Base-by-base conservation (phyloP, 2,888 invertebrate species). In the Oscheius sp. region DNA sequence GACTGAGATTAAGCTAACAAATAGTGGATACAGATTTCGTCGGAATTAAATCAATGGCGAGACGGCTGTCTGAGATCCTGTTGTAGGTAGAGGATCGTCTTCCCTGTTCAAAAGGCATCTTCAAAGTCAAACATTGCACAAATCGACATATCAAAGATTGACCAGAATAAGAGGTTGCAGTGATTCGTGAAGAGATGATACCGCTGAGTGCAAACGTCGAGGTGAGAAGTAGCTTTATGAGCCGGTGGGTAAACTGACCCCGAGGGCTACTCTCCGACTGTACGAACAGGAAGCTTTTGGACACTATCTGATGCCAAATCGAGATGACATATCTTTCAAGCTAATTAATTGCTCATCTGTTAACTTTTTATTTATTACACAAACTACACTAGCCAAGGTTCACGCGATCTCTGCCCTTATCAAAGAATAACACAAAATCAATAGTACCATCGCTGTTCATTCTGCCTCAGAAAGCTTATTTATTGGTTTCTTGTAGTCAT, bases 21-120 rank as follows among this genome's bases (percentile, higher is more conserved):
- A 62, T 49, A 62, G 47, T 20, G 62, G 62, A 62, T 62, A 62
- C 62, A 62, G 62, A 59, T 59, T n/a, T n/a, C n/a, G n/a, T n/a
- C n/a, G n/a, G 24, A 47, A 47, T 47, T 24, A 47, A 24, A 47
- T 47, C 47, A 47, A 47, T 47, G 24, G 17, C 20, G 36, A 36
- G 8, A 36, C 8, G 36, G 36, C 36, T 36, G 8, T 14, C 8
- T 22, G 2, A 24, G 47, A 47, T 47, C 24, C 47, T 20, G 22
- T 24, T 47, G 20, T 24, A 24, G 24, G 47, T 47, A 47, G 41
- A 20, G 20, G 47, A 47, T 24, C 47, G 24, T 14, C 47, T 47
- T 47, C 17, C 47, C 20, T 22, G 20, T 24, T 47, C 47, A 47
- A 20, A 24, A 20, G 47, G 24, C 24, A 24, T 14, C 41, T 41